These are phyloP conservation scores for Amphiprion ocellaris DNA, from an alignment of 2,113 vertebrate genomes.

Conservation along the genomic window DNA sequence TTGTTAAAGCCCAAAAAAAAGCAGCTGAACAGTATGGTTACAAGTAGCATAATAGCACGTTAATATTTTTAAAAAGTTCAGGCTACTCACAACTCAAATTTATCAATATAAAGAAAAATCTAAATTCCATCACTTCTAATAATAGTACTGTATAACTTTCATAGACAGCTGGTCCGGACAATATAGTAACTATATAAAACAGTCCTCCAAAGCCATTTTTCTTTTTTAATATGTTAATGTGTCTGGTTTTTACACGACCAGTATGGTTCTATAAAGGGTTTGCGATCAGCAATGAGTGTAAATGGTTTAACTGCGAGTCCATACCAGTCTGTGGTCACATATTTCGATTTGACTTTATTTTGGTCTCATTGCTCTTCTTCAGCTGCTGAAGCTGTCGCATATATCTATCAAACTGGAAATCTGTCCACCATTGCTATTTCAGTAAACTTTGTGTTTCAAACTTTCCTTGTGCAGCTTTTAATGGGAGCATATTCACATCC, in stretches of 20 bases:
- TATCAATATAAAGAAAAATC: too few species aligned
- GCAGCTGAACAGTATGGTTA: neutral
- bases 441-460: neutral
- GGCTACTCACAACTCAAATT: too few species aligned
- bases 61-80: too few species aligned
- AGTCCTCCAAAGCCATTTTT: neutral
- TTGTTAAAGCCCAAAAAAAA: neutral
- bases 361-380: neutral
- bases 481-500: neutral
- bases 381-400: neutral
- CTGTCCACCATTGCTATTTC: neutral
- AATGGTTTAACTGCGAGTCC: neutral
- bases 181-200: neutral
- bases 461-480: conserved; percentile 1
- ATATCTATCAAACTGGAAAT: neutral
- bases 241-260: neutral
- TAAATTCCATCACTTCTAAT: too few species aligned
- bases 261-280: too few species aligned
- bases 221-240: neutral
- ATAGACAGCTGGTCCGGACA: neutral
- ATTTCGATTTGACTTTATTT: neutral
- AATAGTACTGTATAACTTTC: too few species aligned
- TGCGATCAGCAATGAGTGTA: neutral
- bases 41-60: neutral
- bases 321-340: neutral